A percentile compares a stretch with the other conserved stretches of the same genome.
Conservation (phyloP, 1,140 invertebrate species). For the Rhyzopertha dominica region DNA sequence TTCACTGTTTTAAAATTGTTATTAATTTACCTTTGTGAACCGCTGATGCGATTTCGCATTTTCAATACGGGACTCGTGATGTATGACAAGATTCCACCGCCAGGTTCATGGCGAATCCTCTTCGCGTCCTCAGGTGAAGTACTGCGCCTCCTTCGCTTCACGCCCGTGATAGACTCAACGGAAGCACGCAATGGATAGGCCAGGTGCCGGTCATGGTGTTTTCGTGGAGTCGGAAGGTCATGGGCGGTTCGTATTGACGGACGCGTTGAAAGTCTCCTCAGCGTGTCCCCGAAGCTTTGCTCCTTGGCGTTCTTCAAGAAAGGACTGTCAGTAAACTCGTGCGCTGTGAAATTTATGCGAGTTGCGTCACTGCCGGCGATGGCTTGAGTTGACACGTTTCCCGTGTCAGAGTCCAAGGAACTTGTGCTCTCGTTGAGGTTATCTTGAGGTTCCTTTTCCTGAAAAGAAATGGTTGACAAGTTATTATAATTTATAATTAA, state of each 20-base stretch:
- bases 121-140: conserved; percentile 32
- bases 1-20: too few species aligned
- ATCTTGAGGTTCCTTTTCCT: too few species aligned
- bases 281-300: conserved; percentile 26
- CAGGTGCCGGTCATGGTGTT: conserved; percentile 20
- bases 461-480: too few species aligned
- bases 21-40: too few species aligned
- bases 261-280: conserved; percentile 32
- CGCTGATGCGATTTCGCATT: too few species aligned
- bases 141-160: conserved; percentile 35
- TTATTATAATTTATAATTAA: too few species aligned
- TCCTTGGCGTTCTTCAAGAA: conserved; percentile 27
- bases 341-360: conserved; percentile 19
- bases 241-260: conserved; percentile 29
- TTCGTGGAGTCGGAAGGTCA: conserved; percentile 31
- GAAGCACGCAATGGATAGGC: conserved; percentile 18
- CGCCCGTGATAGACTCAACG: conserved; percentile 23
- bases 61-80: conserved; percentile 35
- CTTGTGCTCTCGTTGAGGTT: conserved; percentile 23
- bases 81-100: conserved; percentile 31
- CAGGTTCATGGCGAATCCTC: conserved; percentile 30
- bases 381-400: conserved; percentile 32
- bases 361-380: conserved; percentile 35
- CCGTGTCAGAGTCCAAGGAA: conserved; percentile 19
- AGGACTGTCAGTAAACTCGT: conserved; percentile 18